phyloP scores from a whole-genome alignment of 1,140 invertebrate species.

The Bacillus rossius region DNA sequence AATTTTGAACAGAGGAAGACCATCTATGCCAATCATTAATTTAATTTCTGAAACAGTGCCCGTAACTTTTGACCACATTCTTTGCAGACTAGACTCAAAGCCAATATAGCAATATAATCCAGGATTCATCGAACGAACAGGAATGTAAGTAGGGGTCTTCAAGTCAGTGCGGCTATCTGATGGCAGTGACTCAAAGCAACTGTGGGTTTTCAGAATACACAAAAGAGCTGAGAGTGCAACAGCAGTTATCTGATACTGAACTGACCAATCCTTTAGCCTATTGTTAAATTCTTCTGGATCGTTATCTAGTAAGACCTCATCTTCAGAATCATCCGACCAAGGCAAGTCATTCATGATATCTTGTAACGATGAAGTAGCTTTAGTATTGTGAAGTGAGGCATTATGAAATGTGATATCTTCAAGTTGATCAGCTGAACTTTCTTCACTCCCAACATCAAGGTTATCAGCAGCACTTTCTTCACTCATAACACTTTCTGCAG shows the following conservation, averaged over 20 bases:
- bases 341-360: too few relatives aligned
- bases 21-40: constrained; percentile 1
- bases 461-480: too few relatives aligned
- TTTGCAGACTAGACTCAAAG: neutral
- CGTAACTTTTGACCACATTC: neutral
- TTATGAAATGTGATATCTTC: too few relatives aligned
- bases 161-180: neutral
- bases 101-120: constrained; percentile 4
- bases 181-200: neutral
- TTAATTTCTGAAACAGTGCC: neutral
- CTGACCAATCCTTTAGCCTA: neutral
- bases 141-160: neutral
- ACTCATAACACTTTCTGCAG: too few relatives aligned
- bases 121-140: neutral
- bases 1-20: constrained; percentile 1
- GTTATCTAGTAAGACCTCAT: too few relatives aligned
- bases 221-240: neutral
- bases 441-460: too few relatives aligned
- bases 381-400: too few relatives aligned
- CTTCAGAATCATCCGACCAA: too few relatives aligned
- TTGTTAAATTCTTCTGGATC: too few relatives aligned
- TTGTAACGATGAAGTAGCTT: too few relatives aligned
- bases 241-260: neutral
- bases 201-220: neutral
- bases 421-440: too few relatives aligned